Evolutionary conservation across 2,113 vertebrate genomes (phyloP).

Genomic region (Columba janthina): DNA sequence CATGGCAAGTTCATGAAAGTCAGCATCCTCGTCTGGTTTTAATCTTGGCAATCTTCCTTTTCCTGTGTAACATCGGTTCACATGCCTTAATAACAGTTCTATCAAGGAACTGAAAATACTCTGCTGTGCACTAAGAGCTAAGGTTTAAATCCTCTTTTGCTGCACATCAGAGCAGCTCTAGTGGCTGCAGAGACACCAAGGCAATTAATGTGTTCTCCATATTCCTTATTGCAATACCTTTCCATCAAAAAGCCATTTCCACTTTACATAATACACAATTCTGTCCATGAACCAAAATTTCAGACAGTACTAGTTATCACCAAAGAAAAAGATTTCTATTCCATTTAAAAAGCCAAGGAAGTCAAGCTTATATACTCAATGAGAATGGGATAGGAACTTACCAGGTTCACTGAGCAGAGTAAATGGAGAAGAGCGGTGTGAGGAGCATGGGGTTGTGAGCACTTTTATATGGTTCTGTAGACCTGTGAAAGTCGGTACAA

Average conservation of each 20-base stretch:
- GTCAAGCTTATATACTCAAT: not conserved
- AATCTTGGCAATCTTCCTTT: not conserved
- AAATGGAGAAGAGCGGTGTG: not conserved
- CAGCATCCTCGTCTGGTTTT: not conserved
- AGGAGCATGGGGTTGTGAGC: not conserved
- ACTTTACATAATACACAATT: accelerated
- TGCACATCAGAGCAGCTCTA: not conserved
- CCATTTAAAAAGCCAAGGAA: not conserved
- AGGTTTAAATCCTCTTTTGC: not conserved
- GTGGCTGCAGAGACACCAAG: not conserved
- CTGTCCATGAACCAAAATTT: not conserved
- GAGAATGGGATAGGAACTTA: not conserved
- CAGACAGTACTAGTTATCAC: not conserved
- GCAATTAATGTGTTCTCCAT: not conserved
- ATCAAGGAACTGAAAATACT: not conserved
- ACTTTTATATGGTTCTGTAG: slow-evolving; percentile 8
- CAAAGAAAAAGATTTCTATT: not conserved
- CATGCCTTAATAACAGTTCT: not conserved
- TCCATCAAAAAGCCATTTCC: not conserved
- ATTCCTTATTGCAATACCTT: not conserved
- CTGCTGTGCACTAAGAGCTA: not conserved
- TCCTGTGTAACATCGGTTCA: accelerated
- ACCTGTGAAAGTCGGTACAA: not conserved
- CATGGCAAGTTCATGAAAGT: not conserved
- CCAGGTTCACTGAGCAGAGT: not conserved